Conservation (phyloP, 2,113 vertebrate species). For the Sceloporus undulatus region DNA sequence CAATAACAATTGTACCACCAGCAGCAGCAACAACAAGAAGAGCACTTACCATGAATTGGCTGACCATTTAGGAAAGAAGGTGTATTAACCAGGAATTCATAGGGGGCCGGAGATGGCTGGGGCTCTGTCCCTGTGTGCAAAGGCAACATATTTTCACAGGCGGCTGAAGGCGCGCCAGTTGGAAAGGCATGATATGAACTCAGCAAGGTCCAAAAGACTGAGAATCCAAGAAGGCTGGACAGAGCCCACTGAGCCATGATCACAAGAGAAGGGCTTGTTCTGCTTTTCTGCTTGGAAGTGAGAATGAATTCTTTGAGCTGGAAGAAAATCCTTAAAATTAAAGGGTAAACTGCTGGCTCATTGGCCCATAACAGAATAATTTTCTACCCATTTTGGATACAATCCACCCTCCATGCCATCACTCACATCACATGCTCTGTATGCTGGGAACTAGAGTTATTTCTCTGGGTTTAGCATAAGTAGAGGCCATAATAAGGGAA, state of each 20-base stretch:
- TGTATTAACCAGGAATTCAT: constrained; percentile 43
- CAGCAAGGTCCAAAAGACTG: neutral
- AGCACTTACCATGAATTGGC: constrained; percentile 47
- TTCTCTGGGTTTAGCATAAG: neutral
- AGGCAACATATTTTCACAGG: constrained; percentile 57
- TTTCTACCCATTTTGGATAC: neutral
- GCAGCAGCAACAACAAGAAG: neutral
- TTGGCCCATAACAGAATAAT: constrained; percentile 7
- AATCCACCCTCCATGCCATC: neutral
- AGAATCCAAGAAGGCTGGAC: neutral
- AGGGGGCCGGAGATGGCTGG: constrained; percentile 44
- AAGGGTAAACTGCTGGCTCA: neutral
- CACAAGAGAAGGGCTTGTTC: neutral
- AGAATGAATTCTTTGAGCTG: neutral
- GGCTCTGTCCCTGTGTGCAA: constrained; percentile 38
- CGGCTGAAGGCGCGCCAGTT: constrained; percentile 43
- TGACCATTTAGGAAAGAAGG: constrained; percentile 38
- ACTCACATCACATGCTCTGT: neutral
- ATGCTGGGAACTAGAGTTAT: too few relatives aligned
- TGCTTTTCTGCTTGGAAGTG: neutral
- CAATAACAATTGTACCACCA: too few relatives aligned
- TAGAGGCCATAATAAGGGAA: too few relatives aligned
- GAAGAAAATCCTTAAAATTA: too few relatives aligned
- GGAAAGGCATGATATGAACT: neutral
- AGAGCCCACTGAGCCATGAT: neutral